Evolutionary conservation across 2,888 invertebrate genomes (phyloP), one percentile per base, ranked within the genome.

Genomic region (Andrena minutula): DNA sequence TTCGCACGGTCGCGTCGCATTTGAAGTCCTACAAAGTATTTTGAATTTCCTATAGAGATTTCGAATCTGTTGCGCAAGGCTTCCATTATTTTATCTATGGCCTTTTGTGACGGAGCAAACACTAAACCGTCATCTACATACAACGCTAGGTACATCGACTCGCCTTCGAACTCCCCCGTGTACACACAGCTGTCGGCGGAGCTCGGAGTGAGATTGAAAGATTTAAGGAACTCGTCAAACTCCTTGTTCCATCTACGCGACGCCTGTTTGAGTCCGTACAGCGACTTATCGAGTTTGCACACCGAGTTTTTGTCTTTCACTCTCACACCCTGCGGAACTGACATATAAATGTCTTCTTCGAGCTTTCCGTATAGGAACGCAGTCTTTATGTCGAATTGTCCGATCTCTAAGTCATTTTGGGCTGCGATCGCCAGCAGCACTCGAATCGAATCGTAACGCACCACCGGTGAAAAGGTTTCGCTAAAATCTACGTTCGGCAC

Each of bases 91-190:
- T 7, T 6, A 3, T 75, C 30, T 10, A 61, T 6, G 2, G 16
- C 20, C 1, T n/a, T 12, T 41, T 10, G 20, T 0, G 61, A 63
- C n/a, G 47, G 2, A 1, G 35, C 26, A 2, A 53, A 26, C 8
- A 74, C 41, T 16, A 74, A 8, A 0, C 60, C 66, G 2, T 74
- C 60, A 10, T 68, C 66, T 0, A 75, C 60, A 2, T 58, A 68
- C 12, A 75, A 23, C 0, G 51, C 35, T n/a, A 61, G 20, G n/a
- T 10, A 61, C 20, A 61, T 20, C 2, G n/a, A 7, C 2, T 32
- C n/a, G 5, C 49, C n/a, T 6, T 49, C n/a, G 49, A 49, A 49
- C 49, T 49, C n/a, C 6, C 49, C 49, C 49, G 1, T 49, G 2
- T 49, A 49, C 49, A 49, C 49, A 6, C 49, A 49, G n/a, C 6